These are phyloP conservation scores for Polyommatus icarus DNA, from an alignment of 2,888 invertebrate species.

Conservation along the genomic window DNA sequence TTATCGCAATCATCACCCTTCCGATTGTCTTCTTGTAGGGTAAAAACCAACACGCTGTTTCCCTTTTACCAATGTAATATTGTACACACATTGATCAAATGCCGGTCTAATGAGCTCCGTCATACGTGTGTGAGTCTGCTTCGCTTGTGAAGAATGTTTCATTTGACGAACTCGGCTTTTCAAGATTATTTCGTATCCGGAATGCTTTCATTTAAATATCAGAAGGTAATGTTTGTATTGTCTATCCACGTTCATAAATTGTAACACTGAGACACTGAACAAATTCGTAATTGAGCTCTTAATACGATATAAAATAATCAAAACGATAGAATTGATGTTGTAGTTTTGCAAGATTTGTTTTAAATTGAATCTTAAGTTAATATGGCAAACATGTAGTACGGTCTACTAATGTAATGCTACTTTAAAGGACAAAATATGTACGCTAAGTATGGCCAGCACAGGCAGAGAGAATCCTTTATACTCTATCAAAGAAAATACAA, in stretches of 20 bases:
- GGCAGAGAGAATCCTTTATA: too few species aligned
- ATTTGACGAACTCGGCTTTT: neutral
- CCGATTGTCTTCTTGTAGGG: neutral
- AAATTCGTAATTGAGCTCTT: too few species aligned
- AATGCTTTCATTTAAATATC: conserved; percentile 17
- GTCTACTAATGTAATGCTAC: too few species aligned
- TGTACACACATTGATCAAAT: neutral
- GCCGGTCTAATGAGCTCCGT: conserved; percentile 3
- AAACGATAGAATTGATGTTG: too few species aligned
- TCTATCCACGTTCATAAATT: neutral
- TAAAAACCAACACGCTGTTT: neutral
- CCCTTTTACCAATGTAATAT: neutral
- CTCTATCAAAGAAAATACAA: too few species aligned
- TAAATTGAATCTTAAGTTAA: too few species aligned
- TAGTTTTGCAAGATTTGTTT: too few species aligned
- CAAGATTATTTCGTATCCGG: conserved; percentile 8
- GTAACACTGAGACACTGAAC: too few species aligned
- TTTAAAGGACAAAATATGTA: too few species aligned
- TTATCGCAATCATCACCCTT: neutral
- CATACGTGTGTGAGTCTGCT: neutral
- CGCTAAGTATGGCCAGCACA: too few species aligned
- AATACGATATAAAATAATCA: too few species aligned
- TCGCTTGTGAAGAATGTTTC: conserved; percentile 16
- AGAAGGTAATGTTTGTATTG: neutral
- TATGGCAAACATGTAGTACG: too few species aligned